These are phyloP conservation scores for Trichomalopsis sarcophagae DNA, from an alignment of 1,140 invertebrate genomes.

Conservation along the genomic window DNA sequence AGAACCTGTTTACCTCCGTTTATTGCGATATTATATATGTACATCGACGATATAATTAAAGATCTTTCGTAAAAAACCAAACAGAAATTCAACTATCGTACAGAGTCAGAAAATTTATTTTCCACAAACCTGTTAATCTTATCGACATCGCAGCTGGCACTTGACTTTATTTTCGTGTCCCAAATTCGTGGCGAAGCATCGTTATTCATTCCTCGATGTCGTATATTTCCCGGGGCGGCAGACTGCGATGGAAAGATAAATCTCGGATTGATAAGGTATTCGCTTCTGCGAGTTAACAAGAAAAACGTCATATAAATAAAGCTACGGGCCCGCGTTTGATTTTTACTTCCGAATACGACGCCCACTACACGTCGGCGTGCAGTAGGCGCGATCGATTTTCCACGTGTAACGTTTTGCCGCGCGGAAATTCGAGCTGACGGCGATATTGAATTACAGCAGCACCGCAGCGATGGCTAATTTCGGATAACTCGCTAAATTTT, in stretches of 20 bases:
- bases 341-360: too few species aligned
- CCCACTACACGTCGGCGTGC: too few species aligned
- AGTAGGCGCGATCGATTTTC: neutral
- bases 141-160: neutral
- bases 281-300: too few species aligned
- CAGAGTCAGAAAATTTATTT: neutral
- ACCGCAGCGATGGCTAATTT: neutral
- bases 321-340: too few species aligned
- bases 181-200: slow-evolving; percentile 8
- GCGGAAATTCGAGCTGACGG: neutral
- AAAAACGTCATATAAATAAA: too few species aligned
- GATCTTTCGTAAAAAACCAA: neutral
- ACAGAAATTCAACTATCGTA: neutral
- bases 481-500: neutral
- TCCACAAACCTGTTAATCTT: slow-evolving; percentile 6
- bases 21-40: too few species aligned
- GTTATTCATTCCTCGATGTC: slow-evolving; percentile 19
- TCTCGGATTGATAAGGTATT: slow-evolving; percentile 5
- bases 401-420: neutral
- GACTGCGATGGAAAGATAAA: neutral
- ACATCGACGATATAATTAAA: neutral
- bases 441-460: neutral
- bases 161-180: slow-evolving; percentile 20
- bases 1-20: too few species aligned
- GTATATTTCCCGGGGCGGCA: neutral